A percentile compares a stretch with the other conserved stretches of the same genome.
phyloP scores from a whole-genome alignment of 2,888 invertebrate genomes.

The Ormyrus rosae region DNA sequence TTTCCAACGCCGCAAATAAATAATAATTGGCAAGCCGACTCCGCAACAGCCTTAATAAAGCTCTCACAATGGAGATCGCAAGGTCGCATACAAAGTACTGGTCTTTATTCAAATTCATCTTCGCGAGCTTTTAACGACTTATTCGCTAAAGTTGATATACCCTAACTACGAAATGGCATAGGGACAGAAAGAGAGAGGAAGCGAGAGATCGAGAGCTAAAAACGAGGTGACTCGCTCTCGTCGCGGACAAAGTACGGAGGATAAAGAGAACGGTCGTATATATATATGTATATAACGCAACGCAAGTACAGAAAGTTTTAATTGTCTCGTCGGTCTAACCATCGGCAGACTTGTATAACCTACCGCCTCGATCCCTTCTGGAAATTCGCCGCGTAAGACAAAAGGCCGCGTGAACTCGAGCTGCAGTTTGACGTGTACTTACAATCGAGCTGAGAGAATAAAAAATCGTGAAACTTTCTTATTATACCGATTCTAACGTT shows the following conservation, averaged over 20 bases:
- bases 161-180: no score
- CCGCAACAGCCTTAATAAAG: not conserved
- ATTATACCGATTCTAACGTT: no score
- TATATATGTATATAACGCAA: not conserved
- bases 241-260: no score
- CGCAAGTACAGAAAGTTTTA: conserved; percentile 23
- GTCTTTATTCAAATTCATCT: no score
- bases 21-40: conserved; percentile 1
- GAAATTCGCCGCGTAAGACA: conserved; percentile 8
- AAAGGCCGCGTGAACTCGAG: not conserved
- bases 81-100: not conserved
- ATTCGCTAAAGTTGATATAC: not conserved
- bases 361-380: not conserved
- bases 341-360: not conserved
- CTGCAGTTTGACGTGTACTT: no score
- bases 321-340: conserved; percentile 32
- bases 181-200: no score
- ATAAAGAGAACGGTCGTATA: no score
- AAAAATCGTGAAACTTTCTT: no score
- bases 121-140: no score
- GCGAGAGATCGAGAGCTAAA: no score
- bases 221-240: no score
- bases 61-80: conserved; percentile 15
- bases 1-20: not conserved
- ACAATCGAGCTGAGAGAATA: no score